A percentile compares a stretch with the other conserved stretches of the same genome.
Evolutionary conservation across 2,888 invertebrate genomes (phyloP).

Genomic region (Pyralis farinalis): DNA sequence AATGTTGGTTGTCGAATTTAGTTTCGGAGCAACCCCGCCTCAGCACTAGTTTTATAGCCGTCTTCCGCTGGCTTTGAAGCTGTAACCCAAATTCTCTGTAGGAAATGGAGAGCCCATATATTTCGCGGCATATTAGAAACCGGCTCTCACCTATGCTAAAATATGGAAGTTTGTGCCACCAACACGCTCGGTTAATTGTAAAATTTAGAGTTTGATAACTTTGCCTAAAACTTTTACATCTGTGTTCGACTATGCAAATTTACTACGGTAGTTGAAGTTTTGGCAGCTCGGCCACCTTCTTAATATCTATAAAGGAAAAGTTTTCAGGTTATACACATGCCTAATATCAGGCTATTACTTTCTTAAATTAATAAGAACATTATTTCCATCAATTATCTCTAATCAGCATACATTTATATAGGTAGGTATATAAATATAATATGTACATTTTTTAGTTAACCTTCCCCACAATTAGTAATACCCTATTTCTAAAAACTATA

Average conservation of each 20-base stretch:
- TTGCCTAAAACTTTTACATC: conserved; percentile 30
- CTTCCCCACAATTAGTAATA: too few relatives aligned
- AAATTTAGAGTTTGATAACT: conserved; percentile 63
- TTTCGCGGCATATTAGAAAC: conserved; percentile 57
- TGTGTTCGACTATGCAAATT: conserved; percentile 22
- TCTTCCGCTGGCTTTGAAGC: conserved; percentile 27
- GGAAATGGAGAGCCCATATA: conserved; percentile 50
- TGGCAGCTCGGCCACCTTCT: conserved; percentile 40
- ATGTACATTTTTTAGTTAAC: too few relatives aligned
- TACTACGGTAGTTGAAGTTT: conserved; percentile 32
- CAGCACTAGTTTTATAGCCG: conserved; percentile 1
- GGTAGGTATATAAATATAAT: too few relatives aligned
- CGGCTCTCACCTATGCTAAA: conserved; percentile 56
- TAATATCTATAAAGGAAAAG: conserved; percentile 5
- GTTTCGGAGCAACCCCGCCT: background rate
- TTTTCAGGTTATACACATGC: background rate
- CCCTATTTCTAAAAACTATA: too few relatives aligned
- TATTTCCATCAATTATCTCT: too few relatives aligned
- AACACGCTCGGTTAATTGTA: conserved; percentile 58
- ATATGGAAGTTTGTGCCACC: conserved; percentile 48
- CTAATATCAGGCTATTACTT: too few relatives aligned
- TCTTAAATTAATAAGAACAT: too few relatives aligned
- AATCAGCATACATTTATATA: too few relatives aligned
- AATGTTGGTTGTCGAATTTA: conserved; percentile 1
- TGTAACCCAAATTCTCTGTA: conserved; percentile 40